These are phyloP conservation scores for Petroica traversi DNA, from an alignment of 2,113 vertebrate genomes.

Conservation along the genomic window DNA sequence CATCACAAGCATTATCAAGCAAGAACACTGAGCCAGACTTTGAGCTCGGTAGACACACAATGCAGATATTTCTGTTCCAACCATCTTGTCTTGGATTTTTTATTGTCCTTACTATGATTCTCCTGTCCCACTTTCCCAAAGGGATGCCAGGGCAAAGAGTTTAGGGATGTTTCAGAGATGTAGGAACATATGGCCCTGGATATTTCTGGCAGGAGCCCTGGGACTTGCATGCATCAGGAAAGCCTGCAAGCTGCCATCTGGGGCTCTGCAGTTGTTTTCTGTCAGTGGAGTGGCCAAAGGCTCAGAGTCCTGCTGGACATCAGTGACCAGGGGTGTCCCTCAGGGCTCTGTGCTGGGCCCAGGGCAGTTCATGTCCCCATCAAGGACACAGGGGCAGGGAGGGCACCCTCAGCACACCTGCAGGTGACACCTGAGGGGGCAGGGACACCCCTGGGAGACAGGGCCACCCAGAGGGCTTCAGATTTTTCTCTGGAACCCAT, in stretches of 20 bases:
- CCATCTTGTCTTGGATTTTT: background rate
- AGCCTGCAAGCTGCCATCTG: conserved; percentile 19
- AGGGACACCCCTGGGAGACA: background rate
- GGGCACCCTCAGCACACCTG: background rate
- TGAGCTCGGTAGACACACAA: background rate
- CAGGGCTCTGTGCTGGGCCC: background rate
- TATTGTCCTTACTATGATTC: background rate
- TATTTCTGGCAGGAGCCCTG: conserved; percentile 34
- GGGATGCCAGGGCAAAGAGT: background rate
- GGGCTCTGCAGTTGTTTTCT: background rate
- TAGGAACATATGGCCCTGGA: background rate
- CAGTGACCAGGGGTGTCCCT: background rate
- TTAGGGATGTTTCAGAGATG: background rate
- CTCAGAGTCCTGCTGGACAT: background rate
- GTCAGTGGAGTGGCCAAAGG: background rate
- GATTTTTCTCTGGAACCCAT: background rate
- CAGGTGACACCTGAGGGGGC: background rate
- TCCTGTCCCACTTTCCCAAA: background rate
- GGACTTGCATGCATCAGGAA: background rate
- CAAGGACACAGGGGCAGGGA: background rate
- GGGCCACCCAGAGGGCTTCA: background rate
- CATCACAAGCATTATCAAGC: background rate
- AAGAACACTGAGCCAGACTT: background rate
- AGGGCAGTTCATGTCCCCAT: background rate
- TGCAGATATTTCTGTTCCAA: background rate